phyloP scores from a whole-genome alignment of 1,140 invertebrate species.

The Hylaeus volcanicus region DNA sequence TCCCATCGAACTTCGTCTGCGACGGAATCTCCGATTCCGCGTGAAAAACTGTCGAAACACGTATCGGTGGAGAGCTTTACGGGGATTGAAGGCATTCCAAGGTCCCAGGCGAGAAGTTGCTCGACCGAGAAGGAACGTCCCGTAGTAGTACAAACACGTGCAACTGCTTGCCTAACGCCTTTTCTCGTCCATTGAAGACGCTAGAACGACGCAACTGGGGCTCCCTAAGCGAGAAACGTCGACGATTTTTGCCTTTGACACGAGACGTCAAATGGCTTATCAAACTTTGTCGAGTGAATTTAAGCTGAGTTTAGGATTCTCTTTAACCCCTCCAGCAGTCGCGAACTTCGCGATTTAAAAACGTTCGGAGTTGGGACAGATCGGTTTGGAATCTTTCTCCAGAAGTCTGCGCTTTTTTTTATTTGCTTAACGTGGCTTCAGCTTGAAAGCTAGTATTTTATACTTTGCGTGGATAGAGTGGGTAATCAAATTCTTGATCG shows the following conservation, averaged over 20 bases:
- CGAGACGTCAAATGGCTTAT: not conserved
- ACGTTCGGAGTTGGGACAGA: no score
- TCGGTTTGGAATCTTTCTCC: no score
- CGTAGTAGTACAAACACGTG: slow-evolving; percentile 49
- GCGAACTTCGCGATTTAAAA: no score
- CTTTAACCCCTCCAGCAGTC: no score
- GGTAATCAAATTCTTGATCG: no score
- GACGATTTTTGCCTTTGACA: slow-evolving; percentile 19
- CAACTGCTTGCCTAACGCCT: slow-evolving; percentile 60
- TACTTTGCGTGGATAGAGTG: no score
- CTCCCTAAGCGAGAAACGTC: slow-evolving; percentile 34
- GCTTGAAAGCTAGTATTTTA: no score
- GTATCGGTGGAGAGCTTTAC: slow-evolving; percentile 46
- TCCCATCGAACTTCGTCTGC: slow-evolving; percentile 33
- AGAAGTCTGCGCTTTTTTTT: no score
- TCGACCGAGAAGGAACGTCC: slow-evolving; percentile 55
- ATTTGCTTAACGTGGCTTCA: no score
- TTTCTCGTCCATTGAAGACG: slow-evolving; percentile 47
- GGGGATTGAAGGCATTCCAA: slow-evolving; percentile 54
- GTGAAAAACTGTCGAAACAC: slow-evolving; percentile 32
- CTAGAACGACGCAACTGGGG: slow-evolving; percentile 28
- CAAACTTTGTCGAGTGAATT: not conserved
- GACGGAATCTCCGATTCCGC: not conserved
- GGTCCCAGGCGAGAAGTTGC: slow-evolving; percentile 48
- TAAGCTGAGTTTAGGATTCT: not conserved